Conservation (phyloP, 2,888 invertebrate genomes). For the Tipula vernalis region DNA sequence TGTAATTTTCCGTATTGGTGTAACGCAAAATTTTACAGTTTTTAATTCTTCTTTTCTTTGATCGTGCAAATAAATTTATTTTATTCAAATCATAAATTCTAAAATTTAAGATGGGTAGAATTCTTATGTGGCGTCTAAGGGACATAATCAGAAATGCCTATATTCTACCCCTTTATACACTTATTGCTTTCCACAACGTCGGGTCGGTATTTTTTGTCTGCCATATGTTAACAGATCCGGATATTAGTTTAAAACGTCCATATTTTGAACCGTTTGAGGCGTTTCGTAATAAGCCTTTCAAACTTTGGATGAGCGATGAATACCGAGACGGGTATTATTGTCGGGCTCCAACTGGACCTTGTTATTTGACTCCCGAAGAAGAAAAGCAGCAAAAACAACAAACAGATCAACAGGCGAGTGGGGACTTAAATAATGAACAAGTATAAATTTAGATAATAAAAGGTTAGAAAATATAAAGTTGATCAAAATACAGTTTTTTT, state of each 20-base stretch:
- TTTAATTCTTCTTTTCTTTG: too few species aligned
- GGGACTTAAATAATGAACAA: too few species aligned
- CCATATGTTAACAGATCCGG: background rate
- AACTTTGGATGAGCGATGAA: background rate
- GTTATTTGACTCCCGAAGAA: background rate
- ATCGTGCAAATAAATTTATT: too few species aligned
- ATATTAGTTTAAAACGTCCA: background rate
- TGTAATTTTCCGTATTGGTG: too few species aligned
- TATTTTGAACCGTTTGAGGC: background rate
- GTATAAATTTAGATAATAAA: too few species aligned
- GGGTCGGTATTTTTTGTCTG: background rate
- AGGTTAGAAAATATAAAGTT: too few species aligned
- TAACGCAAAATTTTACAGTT: too few species aligned
- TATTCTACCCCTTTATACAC: background rate
- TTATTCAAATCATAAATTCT: too few species aligned
- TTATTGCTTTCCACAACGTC: background rate
- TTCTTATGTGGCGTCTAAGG: too few species aligned
- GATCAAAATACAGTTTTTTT: too few species aligned
- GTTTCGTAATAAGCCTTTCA: background rate
- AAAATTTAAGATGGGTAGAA: too few species aligned
- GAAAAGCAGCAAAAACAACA: background rate
- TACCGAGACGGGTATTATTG: background rate
- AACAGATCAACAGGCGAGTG: background rate
- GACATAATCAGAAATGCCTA: background rate
- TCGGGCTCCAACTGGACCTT: background rate